Evolutionary conservation across 2,888 invertebrate genomes (phyloP).

Genomic region (Leucophenga maculata): DNA sequence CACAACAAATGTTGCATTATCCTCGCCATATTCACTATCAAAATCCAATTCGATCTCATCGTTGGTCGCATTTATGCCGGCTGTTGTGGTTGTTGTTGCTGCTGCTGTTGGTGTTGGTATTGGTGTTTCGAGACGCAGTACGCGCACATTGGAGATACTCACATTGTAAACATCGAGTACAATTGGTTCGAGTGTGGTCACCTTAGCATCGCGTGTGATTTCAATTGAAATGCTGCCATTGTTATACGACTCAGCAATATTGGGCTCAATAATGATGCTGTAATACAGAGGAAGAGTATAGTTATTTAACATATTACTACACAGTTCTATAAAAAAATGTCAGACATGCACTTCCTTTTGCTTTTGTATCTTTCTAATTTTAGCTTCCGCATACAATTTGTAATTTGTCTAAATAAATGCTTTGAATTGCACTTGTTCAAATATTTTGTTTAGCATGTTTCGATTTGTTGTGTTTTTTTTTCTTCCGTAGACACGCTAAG

Average conservation of each 20-base stretch:
- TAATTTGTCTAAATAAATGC: neutral
- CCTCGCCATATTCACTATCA: constrained; percentile 67
- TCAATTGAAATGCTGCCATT: constrained; percentile 69
- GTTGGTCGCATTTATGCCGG: constrained; percentile 36
- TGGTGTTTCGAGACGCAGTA: constrained; percentile 49
- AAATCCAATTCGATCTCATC: constrained; percentile 65
- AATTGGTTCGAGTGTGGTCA: constrained; percentile 66
- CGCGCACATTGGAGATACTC: constrained; percentile 66
- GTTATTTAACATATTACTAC: neutral
- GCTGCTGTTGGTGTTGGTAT: too few species aligned
- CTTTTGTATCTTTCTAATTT: neutral
- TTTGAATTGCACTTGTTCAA: neutral
- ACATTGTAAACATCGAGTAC: constrained; percentile 71
- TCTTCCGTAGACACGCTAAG: neutral
- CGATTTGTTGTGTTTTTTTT: too few species aligned
- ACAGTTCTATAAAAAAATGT: neutral
- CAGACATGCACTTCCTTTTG: neutral
- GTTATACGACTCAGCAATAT: constrained; percentile 61
- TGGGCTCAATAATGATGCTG: constrained; percentile 71
- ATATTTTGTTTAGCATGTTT: too few species aligned
- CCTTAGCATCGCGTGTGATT: constrained; percentile 63
- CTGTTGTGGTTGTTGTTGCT: too few species aligned
- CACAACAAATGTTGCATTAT: constrained; percentile 67
- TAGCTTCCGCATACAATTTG: neutral
- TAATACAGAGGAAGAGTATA: constrained; percentile 29